A percentile compares a stretch with the other conserved stretches of the same genome.
Evolutionary conservation across 2,888 invertebrate species (phyloP).

Genomic region (Carabus problematicus): DNA sequence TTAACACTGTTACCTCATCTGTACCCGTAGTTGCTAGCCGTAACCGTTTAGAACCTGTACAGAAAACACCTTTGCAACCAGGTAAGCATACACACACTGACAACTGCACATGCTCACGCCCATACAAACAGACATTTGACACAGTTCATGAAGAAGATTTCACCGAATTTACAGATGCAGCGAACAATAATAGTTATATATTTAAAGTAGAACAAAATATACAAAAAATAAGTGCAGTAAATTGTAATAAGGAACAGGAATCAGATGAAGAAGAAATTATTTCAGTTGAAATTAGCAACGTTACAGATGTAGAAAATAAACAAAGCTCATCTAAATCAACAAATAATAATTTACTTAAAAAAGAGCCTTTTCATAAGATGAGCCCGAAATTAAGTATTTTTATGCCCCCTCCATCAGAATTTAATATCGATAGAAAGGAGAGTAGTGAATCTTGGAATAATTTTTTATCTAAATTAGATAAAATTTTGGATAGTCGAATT

Average conservation of each 20-base stretch:
- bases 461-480: slow-evolving; percentile 61
- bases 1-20: slow-evolving; percentile 45
- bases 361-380: slow-evolving; percentile 16
- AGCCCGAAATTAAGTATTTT: slow-evolving; percentile 55
- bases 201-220: slow-evolving; percentile 1
- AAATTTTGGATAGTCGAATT: slow-evolving; percentile 60
- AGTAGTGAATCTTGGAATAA: slow-evolving; percentile 62
- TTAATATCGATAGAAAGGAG: slow-evolving; percentile 56
- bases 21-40: slow-evolving; percentile 56
- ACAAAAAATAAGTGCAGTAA: neutral
- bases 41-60: slow-evolving; percentile 46
- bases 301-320: too few species aligned
- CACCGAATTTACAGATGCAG: slow-evolving; percentile 1
- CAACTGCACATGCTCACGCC: slow-evolving; percentile 11
- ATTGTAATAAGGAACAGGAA: neutral
- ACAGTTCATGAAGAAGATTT: slow-evolving; percentile 27
- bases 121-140: slow-evolving; percentile 32
- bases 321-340: too few species aligned
- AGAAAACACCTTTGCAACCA: slow-evolving; percentile 45
- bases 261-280: neutral
- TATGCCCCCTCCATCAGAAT: slow-evolving; percentile 55
- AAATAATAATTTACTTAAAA: neutral
- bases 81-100: slow-evolving; percentile 39
- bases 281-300: too few species aligned
- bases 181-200: slow-evolving; percentile 3